Percentiles rank a stretch among this genome's conserved stretches.
Evolutionary conservation across 2,888 invertebrate genomes (phyloP).

Genomic region (Plusia festucae): DNA sequence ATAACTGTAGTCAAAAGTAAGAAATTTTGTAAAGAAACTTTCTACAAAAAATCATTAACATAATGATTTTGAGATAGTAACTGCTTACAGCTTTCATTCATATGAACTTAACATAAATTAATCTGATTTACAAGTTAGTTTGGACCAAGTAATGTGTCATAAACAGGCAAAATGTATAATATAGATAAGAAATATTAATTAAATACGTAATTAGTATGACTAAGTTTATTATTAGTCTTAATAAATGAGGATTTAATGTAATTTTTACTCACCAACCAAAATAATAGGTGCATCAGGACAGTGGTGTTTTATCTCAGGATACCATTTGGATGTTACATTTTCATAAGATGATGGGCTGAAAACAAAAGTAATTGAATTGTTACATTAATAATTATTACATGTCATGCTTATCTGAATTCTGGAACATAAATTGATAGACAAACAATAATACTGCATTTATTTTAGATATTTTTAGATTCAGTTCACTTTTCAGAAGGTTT

Average conservation of each 20-base stretch:
- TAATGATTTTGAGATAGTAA: not conserved
- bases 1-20: not conserved
- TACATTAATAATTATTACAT: constrained; percentile 12
- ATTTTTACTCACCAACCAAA: constrained; percentile 94
- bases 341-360: constrained; percentile 99
- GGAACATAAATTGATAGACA: too few species aligned
- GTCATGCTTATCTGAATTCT: too few species aligned
- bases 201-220: not conserved
- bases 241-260: not conserved
- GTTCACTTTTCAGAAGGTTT: too few species aligned
- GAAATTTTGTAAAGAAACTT: not conserved
- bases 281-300: constrained; percentile 99
- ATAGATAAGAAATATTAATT: constrained; percentile 2
- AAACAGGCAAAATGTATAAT: not conserved
- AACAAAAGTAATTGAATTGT: constrained; percentile 39
- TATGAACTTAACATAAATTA: not conserved
- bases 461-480: too few species aligned
- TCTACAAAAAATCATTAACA: not conserved
- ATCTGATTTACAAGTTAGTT: not conserved
- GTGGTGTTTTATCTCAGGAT: constrained; percentile 99
- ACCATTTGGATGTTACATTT: constrained; percentile 99
- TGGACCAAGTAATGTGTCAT: not conserved
- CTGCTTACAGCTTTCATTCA: not conserved
- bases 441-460: too few species aligned
- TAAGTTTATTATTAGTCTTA: not conserved